phyloP scores from a whole-genome alignment of 2,797 vertebrate species.

The Mionectes olivaceus region DNA sequence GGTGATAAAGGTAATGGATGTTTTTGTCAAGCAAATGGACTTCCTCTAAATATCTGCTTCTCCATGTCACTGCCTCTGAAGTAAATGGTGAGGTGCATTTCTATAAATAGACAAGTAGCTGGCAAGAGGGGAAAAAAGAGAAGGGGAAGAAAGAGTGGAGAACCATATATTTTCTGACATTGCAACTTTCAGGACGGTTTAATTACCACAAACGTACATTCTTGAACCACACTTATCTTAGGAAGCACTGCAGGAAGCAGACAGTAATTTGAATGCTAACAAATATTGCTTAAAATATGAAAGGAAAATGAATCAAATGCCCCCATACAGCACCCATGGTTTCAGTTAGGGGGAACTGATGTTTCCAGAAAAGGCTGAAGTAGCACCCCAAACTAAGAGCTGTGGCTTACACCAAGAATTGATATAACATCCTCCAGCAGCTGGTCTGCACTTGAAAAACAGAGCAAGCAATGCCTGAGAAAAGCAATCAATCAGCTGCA shows the following conservation, averaged over 20 bases:
- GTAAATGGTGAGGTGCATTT: conserved; percentile 44
- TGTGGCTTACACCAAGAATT: background rate
- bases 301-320: conserved; percentile 11
- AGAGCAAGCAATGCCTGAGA: background rate
- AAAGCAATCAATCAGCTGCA: conserved; percentile 45
- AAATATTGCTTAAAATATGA: background rate
- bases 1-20: conserved; percentile 76
- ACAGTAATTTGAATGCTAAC: conserved; percentile 49
- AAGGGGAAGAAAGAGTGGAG: background rate
- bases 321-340: background rate
- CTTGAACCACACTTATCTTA: conserved; percentile 53
- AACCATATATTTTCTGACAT: conserved; percentile 68
- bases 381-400: background rate
- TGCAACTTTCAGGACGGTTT: conserved; percentile 67
- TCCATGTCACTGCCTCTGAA: conserved; percentile 59
- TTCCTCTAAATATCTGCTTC: conserved; percentile 72
- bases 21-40: conserved; percentile 73
- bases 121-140: background rate
- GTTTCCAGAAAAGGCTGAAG: background rate
- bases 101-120: conserved; percentile 71
- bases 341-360: background rate
- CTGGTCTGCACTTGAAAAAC: background rate
- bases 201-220: conserved; percentile 69
- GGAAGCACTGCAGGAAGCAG: conserved; percentile 61
- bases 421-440: background rate